A percentile compares a stretch with the other conserved stretches of the same genome.
Conservation (phyloP, 2,113 vertebrate genomes). For the Cepphus grylle region DNA sequence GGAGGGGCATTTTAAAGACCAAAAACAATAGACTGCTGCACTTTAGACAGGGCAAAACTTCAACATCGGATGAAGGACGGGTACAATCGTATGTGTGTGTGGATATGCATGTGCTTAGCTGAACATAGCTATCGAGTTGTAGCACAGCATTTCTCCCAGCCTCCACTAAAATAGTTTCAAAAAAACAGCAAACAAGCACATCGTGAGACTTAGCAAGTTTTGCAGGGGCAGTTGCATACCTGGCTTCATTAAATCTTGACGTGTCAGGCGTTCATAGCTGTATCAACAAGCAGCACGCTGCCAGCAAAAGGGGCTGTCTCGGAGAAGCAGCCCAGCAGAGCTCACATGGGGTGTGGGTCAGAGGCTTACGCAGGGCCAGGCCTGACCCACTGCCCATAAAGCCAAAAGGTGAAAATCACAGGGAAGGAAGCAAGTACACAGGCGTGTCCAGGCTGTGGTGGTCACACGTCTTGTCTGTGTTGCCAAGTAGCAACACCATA, state of each 20-base stretch:
- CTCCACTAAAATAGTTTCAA: neutral
- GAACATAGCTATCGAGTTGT: neutral
- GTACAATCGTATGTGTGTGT: neutral
- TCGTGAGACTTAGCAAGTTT: neutral
- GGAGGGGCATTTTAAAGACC: neutral
- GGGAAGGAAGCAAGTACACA: neutral
- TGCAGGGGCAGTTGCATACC: neutral
- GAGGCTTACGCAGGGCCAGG: neutral
- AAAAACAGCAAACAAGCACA: neutral
- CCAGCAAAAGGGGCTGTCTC: neutral
- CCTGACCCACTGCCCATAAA: neutral
- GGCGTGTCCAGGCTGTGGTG: neutral
- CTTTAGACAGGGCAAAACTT: neutral
- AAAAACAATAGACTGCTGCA: neutral
- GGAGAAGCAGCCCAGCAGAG: neutral
- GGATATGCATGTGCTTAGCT: neutral
- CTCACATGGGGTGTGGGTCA: rapidly evolving
- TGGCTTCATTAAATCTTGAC: neutral
- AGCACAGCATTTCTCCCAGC: neutral
- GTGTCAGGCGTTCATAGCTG: neutral
- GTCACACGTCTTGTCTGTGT: neutral
- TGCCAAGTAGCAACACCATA: neutral
- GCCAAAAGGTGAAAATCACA: neutral
- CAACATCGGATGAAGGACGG: neutral
- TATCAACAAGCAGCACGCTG: neutral